Percentiles rank a stretch among this genome's conserved stretches.
phyloP scores from a whole-genome alignment of 1,140 invertebrate genomes.

The Zeugodacus cucurbitae region DNA sequence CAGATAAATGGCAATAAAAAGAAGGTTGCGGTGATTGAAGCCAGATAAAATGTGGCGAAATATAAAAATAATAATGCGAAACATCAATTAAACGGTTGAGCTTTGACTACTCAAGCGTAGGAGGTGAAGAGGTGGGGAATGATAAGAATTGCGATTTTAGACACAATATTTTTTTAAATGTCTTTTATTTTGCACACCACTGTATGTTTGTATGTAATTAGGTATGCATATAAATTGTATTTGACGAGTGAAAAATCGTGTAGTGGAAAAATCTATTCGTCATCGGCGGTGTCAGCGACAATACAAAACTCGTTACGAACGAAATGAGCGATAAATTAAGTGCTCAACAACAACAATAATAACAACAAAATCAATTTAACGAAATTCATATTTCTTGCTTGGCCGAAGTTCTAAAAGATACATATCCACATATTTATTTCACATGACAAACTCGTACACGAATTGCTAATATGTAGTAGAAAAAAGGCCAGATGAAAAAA shows the following conservation, averaged over 20 bases:
- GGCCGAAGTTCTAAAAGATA: neutral
- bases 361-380: neutral
- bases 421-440: conserved; percentile 9
- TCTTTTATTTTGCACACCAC: too few species aligned
- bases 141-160: neutral
- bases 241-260: neutral
- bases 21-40: neutral
- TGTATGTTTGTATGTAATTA: neutral
- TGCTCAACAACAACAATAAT: neutral
- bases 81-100: neutral
- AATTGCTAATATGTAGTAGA: neutral
- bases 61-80: neutral
- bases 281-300: neutral
- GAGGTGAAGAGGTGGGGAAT: neutral
- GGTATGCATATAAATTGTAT: neutral
- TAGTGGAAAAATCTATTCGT: conserved; percentile 26
- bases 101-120: neutral
- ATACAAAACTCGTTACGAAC: neutral
- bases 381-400: conserved; percentile 10
- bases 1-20: neutral
- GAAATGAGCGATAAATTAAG: neutral
- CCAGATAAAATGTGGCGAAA: neutral
- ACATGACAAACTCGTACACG: conserved; percentile 7
- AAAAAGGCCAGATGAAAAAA: too few species aligned
- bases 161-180: too few species aligned